Percentiles rank a stretch among this genome's conserved stretches.
Conservation (phyloP, 2,113 vertebrate species). For the Grus americana region DNA sequence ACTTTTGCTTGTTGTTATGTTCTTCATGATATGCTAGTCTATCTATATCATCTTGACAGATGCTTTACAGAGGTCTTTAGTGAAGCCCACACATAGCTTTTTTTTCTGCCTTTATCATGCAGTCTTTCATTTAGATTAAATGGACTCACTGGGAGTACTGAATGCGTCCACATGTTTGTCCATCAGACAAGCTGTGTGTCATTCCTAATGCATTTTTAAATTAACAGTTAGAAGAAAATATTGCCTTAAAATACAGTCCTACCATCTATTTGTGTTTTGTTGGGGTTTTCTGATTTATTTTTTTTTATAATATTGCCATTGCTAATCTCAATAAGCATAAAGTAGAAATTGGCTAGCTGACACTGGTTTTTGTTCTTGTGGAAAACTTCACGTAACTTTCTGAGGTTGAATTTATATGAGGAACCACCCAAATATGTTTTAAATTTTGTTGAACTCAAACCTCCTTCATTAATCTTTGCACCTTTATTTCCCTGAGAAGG, state of each 20-base stretch:
- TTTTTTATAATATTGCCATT: not conserved
- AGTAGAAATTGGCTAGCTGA: not conserved
- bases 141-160: not conserved
- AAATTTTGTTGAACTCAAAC: not conserved
- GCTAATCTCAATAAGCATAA: not conserved
- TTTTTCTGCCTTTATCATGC: not conserved
- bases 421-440: not conserved
- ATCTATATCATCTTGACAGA: not conserved
- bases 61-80: not conserved
- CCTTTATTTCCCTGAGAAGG: constrained; percentile 31
- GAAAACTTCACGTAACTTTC: not conserved
- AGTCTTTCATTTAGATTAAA: not conserved
- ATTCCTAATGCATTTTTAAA: not conserved
- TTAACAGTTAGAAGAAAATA: not conserved
- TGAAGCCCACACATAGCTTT: not conserved
- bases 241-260: not conserved
- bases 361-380: not conserved
- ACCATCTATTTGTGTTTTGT: not conserved
- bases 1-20: not conserved
- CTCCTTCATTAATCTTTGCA: constrained; percentile 12
- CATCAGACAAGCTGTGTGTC: not conserved
- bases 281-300: not conserved
- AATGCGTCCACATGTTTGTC: not conserved
- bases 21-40: not conserved
- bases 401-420: not conserved